These are phyloP conservation scores for Bambusicola thoracicus DNA, from an alignment of 2,113 vertebrate species.

Conservation along the genomic window DNA sequence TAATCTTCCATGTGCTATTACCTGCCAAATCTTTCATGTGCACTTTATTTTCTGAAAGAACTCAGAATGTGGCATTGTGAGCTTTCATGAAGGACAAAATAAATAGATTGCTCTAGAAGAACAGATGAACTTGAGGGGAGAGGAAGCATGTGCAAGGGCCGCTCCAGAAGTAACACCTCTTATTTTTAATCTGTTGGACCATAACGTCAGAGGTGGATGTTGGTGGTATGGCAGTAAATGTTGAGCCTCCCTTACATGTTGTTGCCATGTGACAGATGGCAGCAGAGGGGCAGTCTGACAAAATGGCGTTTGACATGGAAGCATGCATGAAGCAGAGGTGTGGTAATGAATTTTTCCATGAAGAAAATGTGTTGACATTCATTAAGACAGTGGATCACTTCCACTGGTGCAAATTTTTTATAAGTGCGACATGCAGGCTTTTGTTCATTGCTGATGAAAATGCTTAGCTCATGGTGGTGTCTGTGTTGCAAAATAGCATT, in stretches of 20 bases:
- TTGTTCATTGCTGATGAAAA: too few species aligned
- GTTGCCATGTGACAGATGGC: background rate
- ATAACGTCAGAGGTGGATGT: background rate
- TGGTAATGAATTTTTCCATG: background rate
- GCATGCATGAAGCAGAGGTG: background rate
- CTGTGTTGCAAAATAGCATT: background rate
- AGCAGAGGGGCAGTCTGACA: background rate
- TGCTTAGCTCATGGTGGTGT: too few species aligned
- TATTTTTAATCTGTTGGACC: background rate
- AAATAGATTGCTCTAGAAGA: background rate
- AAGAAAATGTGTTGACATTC: background rate
- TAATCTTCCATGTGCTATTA: background rate
- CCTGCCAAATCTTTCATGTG: background rate
- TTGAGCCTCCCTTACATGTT: background rate
- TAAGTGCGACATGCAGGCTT: too few species aligned
- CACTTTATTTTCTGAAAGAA: background rate
- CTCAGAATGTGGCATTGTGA: background rate
- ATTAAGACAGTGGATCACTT: background rate
- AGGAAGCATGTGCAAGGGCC: background rate
- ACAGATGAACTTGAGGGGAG: background rate
- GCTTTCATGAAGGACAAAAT: background rate
- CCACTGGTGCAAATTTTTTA: background rate
- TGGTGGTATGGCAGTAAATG: background rate
- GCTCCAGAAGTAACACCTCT: background rate
- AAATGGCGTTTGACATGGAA: background rate